A percentile compares a stretch with the other conserved stretches of the same genome.
Evolutionary conservation across 2,113 vertebrate genomes (phyloP).

Genomic region (Calidris pygmaea): DNA sequence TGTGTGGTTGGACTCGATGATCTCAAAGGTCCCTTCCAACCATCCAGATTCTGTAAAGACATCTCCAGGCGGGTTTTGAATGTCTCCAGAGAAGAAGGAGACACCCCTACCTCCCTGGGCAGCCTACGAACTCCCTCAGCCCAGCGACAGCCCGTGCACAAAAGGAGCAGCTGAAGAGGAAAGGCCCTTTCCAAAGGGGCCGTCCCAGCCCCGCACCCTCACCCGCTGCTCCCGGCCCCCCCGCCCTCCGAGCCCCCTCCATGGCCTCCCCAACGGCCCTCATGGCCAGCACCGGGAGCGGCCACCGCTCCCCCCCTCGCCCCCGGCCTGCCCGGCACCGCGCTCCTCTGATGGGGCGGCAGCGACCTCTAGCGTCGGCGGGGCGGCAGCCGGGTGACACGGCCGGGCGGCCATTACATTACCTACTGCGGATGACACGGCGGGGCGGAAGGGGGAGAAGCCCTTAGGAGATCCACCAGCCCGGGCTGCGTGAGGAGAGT

Average conservation of each 20-base stretch:
- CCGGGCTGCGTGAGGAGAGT: not conserved
- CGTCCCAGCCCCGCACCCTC: too few relatives aligned
- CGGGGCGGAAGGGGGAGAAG: not conserved
- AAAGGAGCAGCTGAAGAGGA: not conserved
- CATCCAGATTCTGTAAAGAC: too few relatives aligned
- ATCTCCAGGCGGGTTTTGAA: too few relatives aligned
- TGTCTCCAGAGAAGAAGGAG: too few relatives aligned
- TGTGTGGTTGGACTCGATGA: too few relatives aligned
- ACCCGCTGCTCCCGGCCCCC: too few relatives aligned
- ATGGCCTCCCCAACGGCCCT: fast-evolving
- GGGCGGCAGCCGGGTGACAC: too few relatives aligned
- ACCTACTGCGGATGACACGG: too few relatives aligned
- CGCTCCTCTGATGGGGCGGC: not conserved
- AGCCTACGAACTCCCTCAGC: fast-evolving
- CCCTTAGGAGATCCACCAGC: too few relatives aligned
- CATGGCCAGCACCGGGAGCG: too few relatives aligned
- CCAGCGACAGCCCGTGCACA: not conserved
- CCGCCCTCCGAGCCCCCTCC: not conserved
- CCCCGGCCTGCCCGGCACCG: not conserved
- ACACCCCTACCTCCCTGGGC: too few relatives aligned
- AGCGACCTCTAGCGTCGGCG: not conserved
- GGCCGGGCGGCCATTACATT: fast-evolving
- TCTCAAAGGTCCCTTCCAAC: too few relatives aligned
- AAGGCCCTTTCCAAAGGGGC: not conserved
- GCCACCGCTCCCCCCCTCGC: not conserved